These are phyloP conservation scores for Cassiopea andromeda DNA, from an alignment of 30 jellyfish, hydroid and myxozoan genomes.

Conservation along the genomic window DNA sequence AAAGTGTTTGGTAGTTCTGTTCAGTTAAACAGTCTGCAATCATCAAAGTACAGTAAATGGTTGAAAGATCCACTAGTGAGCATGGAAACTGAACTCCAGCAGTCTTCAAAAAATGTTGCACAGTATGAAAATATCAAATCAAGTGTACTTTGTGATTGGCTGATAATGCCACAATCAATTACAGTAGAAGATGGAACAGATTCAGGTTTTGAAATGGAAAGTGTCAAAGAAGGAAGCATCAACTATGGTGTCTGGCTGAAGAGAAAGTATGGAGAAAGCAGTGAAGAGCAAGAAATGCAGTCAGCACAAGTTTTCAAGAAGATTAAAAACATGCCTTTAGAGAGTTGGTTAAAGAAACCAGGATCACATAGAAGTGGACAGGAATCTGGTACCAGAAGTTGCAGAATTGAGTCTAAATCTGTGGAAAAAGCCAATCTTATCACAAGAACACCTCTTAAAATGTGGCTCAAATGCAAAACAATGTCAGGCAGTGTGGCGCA, in stretches of 20 bases:
- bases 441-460: background rate
- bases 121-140: background rate
- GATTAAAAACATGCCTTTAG: slow-evolving; percentile 19
- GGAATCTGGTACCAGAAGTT: background rate
- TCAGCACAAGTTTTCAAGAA: slow-evolving; percentile 5
- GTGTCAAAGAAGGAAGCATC: background rate
- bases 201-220: background rate
- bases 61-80: background rate
- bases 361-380: background rate
- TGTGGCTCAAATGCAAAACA: background rate
- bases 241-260: slow-evolving; percentile 40
- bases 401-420: background rate
- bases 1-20: background rate
- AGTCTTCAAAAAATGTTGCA: background rate
- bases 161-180: background rate
- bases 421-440: background rate
- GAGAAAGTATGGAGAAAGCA: background rate
- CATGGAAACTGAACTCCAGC: background rate
- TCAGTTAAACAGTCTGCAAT: background rate
- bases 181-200: background rate
- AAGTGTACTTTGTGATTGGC: background rate
- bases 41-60: background rate
- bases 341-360: slow-evolving; percentile 26
- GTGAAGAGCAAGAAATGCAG: slow-evolving; percentile 6
- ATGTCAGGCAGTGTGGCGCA: background rate